A percentile compares a stretch with the other conserved stretches of the same genome.
Evolutionary conservation across 2,113 vertebrate species (phyloP).

Genomic region (Urocynchramus pylzowi): DNA sequence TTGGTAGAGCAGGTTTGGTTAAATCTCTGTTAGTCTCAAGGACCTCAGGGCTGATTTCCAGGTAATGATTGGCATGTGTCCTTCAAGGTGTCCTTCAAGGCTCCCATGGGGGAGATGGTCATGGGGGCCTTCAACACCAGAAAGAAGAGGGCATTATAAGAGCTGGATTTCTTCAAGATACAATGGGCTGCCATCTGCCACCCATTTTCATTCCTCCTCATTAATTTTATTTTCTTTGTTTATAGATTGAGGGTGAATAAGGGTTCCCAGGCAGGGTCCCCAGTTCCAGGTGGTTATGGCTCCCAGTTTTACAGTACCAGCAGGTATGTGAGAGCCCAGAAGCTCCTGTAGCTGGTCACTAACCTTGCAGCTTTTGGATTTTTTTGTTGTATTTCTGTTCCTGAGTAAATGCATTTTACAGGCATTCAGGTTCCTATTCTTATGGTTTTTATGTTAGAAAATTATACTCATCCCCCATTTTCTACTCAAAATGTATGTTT

Average conservation of each 20-base stretch:
- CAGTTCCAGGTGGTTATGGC: neutral
- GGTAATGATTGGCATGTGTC: neutral
- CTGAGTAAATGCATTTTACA: neutral
- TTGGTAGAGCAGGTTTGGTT: neutral
- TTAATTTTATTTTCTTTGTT: neutral
- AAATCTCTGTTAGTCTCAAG: neutral
- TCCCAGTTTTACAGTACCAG: neutral
- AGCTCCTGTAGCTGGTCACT: neutral
- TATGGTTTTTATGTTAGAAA: neutral
- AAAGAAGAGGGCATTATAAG: neutral
- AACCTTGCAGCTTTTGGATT: neutral
- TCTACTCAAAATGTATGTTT: neutral
- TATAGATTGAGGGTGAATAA: neutral
- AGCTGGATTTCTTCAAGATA: neutral
- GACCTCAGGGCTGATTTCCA: neutral
- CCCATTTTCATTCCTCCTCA: neutral
- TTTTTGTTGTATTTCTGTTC: neutral
- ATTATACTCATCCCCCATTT: neutral
- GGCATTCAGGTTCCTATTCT: neutral
- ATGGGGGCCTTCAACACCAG: neutral
- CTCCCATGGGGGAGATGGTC: neutral
- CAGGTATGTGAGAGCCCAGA: neutral
- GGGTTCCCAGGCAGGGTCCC: neutral
- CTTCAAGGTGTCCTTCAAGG: neutral
- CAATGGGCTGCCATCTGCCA: neutral